phyloP scores from a whole-genome alignment of 2,797 vertebrate species.

The Poecile montanus region DNA sequence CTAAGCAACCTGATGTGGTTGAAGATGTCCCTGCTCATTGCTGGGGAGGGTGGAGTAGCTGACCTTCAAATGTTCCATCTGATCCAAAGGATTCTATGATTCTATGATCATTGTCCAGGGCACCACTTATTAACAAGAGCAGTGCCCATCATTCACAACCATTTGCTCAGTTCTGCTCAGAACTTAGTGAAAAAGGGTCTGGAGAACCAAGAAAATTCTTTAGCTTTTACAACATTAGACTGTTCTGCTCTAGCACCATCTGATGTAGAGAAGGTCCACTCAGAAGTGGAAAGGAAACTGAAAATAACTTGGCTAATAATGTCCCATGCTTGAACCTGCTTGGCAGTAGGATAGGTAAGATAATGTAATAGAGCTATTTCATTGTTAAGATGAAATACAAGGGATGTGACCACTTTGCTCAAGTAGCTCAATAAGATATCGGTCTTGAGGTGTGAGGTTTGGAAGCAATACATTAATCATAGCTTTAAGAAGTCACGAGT shows the following conservation, averaged over 20 bases:
- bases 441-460: no score
- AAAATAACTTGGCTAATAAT: background rate
- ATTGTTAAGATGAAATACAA: no score
- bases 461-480: no score
- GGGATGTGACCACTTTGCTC: no score
- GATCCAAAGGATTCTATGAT: background rate
- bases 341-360: background rate
- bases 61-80: background rate
- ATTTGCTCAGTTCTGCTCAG: background rate
- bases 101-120: background rate
- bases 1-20: background rate
- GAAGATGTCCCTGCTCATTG: background rate
- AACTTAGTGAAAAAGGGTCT: background rate
- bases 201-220: background rate
- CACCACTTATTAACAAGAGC: background rate
- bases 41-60: background rate
- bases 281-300: background rate
- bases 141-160: background rate
- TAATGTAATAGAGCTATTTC: background rate
- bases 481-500: no score
- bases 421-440: no score
- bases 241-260: background rate
- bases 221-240: background rate
- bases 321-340: background rate
- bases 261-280: fast-evolving